phyloP scores from a whole-genome alignment of 2,797 vertebrate genomes.

The Glyptemys insculpta region DNA sequence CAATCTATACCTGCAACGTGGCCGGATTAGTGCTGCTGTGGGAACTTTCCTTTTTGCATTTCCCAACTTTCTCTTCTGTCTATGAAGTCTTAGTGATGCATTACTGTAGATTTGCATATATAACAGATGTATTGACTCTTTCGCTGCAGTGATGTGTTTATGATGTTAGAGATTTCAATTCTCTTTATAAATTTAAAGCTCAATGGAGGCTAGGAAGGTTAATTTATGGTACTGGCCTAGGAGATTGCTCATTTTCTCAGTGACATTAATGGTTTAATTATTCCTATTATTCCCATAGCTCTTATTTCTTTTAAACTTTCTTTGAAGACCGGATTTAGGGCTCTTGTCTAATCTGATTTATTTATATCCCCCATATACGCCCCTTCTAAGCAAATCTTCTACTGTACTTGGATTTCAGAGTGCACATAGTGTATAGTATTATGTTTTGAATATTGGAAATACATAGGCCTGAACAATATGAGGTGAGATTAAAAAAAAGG shows the following conservation, averaged over 20 bases:
- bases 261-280: constrained; percentile 50
- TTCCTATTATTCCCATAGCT: constrained; percentile 27
- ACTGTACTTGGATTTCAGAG: constrained; percentile 25
- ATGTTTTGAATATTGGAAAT: constrained; percentile 15
- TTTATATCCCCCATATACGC: constrained; percentile 33
- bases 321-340: constrained; percentile 48
- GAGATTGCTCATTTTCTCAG: neutral
- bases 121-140: neutral
- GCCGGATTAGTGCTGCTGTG: neutral
- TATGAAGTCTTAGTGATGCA: neutral
- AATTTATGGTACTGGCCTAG: neutral
- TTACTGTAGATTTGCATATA: neutral
- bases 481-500: neutral
- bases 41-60: neutral
- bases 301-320: constrained; percentile 49
- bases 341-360: constrained; percentile 57
- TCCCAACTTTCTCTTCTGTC: neutral
- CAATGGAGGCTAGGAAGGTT: neutral
- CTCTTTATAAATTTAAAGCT: neutral
- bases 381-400: neutral
- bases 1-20: neutral
- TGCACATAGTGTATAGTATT: neutral
- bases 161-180: neutral
- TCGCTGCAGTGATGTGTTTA: neutral
- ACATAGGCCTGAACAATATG: constrained; percentile 10